Percentiles rank a stretch among this genome's conserved stretches.
phyloP scores from a whole-genome alignment of 1,140 invertebrate species.

The Neuroterus valhalla region DNA sequence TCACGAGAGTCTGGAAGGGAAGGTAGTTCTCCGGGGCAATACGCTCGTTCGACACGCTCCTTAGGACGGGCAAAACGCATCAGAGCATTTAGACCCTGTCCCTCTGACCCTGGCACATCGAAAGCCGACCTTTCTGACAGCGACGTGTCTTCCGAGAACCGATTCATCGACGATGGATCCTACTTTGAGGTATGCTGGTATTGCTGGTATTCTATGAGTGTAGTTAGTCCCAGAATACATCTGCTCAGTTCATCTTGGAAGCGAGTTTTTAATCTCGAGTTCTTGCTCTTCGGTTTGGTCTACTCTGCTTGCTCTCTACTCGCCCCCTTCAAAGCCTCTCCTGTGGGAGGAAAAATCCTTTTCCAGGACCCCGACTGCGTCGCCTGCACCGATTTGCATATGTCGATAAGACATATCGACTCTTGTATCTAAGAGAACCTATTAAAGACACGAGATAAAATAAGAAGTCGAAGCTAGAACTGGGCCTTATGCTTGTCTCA shows the following conservation, averaged over 20 bases:
- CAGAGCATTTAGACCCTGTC: conserved; percentile 37
- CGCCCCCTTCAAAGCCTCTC: background rate
- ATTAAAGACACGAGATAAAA: background rate
- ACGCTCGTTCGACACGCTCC: conserved; percentile 51
- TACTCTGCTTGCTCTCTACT: background rate
- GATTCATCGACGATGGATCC: conserved; percentile 70
- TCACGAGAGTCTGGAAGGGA: conserved; percentile 64
- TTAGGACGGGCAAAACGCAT: conserved; percentile 52
- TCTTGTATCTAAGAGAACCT: conserved; percentile 4
- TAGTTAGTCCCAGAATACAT: no score
- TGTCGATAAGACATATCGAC: background rate
- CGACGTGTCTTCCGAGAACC: conserved; percentile 69
- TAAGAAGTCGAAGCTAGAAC: background rate
- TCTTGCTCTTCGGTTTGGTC: no score
- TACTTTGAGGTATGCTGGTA: conserved; percentile 70
- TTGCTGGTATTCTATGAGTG: background rate
- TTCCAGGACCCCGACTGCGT: conserved; percentile 12
- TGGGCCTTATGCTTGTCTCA: conserved; percentile 4
- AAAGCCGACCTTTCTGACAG: conserved; percentile 67
- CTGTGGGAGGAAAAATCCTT: background rate
- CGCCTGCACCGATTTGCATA: conserved; percentile 24
- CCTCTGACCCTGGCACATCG: conserved; percentile 48
- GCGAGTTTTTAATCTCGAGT: no score
- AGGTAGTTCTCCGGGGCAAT: conserved; percentile 53
- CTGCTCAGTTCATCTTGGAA: no score